Percentiles rank a stretch among this genome's conserved stretches.
Evolutionary conservation across 2,888 invertebrate species (phyloP).

Genomic region (Galeopsomyia nigrocyanea): DNA sequence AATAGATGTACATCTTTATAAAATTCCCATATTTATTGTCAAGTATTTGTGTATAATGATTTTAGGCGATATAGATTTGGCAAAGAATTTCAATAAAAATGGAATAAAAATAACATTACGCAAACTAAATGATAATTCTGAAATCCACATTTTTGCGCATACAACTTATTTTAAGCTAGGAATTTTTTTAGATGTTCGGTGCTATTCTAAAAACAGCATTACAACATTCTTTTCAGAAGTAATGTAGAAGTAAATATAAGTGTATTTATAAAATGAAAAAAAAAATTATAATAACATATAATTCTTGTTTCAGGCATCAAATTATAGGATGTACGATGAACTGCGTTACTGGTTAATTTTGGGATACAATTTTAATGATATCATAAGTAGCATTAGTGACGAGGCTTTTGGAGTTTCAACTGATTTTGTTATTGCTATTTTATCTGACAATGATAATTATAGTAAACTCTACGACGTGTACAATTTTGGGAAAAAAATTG

Average conservation of each 20-base stretch:
- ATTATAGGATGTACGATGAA: conserved; percentile 35
- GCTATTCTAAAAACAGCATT: conserved; percentile 1
- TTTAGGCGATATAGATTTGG: conserved; percentile 13
- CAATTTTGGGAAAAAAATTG: conserved; percentile 17
- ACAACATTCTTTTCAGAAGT: conserved; percentile 18
- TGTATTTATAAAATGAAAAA: neutral
- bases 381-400: conserved; percentile 23
- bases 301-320: conserved; percentile 23
- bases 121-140: conserved; percentile 5
- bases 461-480: conserved; percentile 24
- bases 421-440: conserved; percentile 26
- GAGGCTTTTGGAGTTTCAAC: conserved; percentile 35
- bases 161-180: conserved; percentile 10
- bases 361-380: conserved; percentile 7
- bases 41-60: neutral
- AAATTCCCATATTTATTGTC: conserved; percentile 13
- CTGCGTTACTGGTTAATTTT: conserved; percentile 39
- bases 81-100: neutral
- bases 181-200: conserved; percentile 24
- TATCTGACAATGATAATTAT: neutral
- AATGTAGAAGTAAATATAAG: neutral
- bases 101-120: neutral
- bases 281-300: too few species aligned
- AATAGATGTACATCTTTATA: neutral
- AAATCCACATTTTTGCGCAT: neutral